These are phyloP conservation scores for Troides helena DNA, from an alignment of 2,888 invertebrate genomes.

Conservation along the genomic window DNA sequence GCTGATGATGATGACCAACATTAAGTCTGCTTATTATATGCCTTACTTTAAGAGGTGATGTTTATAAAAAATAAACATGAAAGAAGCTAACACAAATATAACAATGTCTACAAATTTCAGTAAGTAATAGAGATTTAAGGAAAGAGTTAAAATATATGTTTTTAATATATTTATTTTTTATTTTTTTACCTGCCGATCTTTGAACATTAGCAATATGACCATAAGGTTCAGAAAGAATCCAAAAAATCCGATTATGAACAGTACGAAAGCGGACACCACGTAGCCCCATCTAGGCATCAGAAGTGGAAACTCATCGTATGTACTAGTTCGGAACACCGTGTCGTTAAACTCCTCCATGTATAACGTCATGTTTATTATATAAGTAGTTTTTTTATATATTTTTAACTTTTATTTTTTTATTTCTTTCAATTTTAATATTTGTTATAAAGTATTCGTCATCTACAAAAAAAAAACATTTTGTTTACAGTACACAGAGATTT, in stretches of 20 bases:
- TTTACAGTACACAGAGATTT: no score
- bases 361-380: constrained; percentile 18
- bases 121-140: no score
- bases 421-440: background rate
- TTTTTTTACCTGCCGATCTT: constrained; percentile 82
- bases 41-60: no score
- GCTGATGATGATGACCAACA: no score
- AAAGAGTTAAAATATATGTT: background rate
- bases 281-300: constrained; percentile 80
- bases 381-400: background rate
- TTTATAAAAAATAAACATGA: no score
- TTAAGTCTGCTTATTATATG: no score
- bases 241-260: constrained; percentile 84
- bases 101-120: no score
- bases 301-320: constrained; percentile 26
- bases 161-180: background rate
- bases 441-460: no score
- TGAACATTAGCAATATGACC: constrained; percentile 84
- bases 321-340: background rate
- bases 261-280: constrained; percentile 77
- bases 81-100: no score
- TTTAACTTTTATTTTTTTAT: background rate
- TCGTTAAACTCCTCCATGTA: constrained; percentile 23
- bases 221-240: constrained; percentile 84
- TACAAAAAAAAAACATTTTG: no score